These are phyloP conservation scores for Pangasius sanitwongsei DNA, from an alignment of 2,797 vertebrate genomes.

Conservation along the genomic window DNA sequence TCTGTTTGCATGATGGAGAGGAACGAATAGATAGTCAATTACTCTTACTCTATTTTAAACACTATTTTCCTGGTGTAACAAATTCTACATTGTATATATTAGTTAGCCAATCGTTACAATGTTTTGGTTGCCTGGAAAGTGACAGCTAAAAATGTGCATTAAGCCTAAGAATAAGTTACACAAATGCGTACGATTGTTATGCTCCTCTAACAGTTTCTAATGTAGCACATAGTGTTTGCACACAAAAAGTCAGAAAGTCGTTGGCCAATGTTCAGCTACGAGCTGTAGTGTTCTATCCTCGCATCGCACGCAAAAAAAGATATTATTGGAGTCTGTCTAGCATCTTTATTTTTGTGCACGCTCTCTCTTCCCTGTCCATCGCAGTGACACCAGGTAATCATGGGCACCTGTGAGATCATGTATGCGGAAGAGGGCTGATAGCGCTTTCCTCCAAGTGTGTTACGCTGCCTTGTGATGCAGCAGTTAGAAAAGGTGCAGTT, in stretches of 20 bases:
- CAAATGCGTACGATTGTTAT: not conserved
- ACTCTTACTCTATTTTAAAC: not conserved
- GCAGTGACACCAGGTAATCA: not conserved
- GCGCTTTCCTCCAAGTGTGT: not conserved
- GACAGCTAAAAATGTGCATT: not conserved
- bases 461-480: not conserved
- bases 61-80: not conserved
- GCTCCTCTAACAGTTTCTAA: not conserved
- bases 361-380: not conserved
- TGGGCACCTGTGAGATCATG: not conserved
- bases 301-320: not conserved
- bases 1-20: slow-evolving; percentile 46
- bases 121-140: not conserved
- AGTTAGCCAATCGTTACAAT: not conserved
- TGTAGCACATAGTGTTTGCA: not conserved
- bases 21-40: slow-evolving; percentile 39
- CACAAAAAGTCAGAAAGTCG: not conserved
- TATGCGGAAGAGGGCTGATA: not conserved
- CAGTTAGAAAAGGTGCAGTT: not conserved
- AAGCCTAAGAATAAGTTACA: not conserved
- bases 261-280: not conserved
- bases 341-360: not conserved
- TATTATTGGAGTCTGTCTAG: not conserved
- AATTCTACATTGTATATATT: not conserved
- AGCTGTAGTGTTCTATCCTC: not conserved